Conservation (phyloP, 2,113 vertebrate genomes). For the Nothobranchius kuhntae region DNA sequence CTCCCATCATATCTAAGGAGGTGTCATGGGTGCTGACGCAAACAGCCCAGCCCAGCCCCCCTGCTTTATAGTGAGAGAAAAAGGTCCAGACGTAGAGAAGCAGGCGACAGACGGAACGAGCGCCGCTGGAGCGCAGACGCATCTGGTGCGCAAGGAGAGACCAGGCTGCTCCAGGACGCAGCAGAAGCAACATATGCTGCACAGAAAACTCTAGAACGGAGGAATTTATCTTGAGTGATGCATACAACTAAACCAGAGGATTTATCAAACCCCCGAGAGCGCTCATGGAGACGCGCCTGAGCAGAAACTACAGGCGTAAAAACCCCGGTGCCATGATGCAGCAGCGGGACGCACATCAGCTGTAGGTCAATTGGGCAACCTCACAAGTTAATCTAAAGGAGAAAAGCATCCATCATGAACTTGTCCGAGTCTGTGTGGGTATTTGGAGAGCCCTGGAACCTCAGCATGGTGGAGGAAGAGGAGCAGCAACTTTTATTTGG, state of each 20-base stretch:
- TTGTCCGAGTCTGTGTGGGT: constrained; percentile 53
- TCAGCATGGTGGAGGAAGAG: constrained; percentile 48
- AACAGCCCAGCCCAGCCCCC: constrained; percentile 52
- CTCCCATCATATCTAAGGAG: constrained; percentile 20
- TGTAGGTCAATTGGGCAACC: background rate
- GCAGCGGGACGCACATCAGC: constrained; percentile 5
- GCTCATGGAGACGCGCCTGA: constrained; percentile 30
- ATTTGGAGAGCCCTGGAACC: constrained; percentile 55
- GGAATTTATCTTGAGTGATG: background rate
- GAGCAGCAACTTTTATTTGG: constrained; percentile 80
- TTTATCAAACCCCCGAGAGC: background rate
- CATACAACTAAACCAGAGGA: background rate
- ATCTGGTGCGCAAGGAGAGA: constrained; percentile 52
- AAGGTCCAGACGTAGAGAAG: constrained; percentile 33
- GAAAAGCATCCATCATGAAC: constrained; percentile 70
- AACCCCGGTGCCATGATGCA: constrained; percentile 14
- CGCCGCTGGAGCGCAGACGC: constrained; percentile 28
- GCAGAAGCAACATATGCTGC: background rate
- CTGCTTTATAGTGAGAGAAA: constrained; percentile 37
- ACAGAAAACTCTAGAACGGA: background rate
- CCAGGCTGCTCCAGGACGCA: constrained; percentile 10
- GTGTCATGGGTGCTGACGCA: constrained; percentile 66
- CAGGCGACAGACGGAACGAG: constrained; percentile 30
- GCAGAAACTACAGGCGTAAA: background rate
- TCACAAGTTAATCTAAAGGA: background rate